Percentiles rank a stretch among this genome's conserved stretches.
phyloP scores from a whole-genome alignment of 2,888 invertebrate genomes.

The Tyria jacobaeae region DNA sequence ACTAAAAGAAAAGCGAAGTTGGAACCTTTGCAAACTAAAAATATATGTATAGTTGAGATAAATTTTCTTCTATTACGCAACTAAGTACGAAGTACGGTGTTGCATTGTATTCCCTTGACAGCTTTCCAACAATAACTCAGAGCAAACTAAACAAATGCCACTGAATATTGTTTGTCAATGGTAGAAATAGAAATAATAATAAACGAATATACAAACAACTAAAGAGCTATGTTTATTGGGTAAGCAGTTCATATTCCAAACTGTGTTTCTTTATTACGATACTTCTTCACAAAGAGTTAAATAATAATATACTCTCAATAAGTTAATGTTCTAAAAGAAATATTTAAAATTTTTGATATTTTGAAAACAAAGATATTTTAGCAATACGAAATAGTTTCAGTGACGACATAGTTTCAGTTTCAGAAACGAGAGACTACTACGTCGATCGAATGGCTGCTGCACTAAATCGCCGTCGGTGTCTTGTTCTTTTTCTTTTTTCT shows the following conservation, averaged over 20 bases:
- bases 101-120: slow-evolving; percentile 32
- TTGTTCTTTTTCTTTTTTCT: too few relatives aligned
- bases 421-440: not conserved
- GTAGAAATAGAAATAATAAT: slow-evolving; percentile 24
- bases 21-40: not conserved
- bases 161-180: slow-evolving; percentile 24
- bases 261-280: not conserved
- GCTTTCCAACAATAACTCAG: slow-evolving; percentile 35
- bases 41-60: slow-evolving; percentile 15
- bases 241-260: slow-evolving; percentile 6
- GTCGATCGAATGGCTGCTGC: not conserved
- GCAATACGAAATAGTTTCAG: not conserved
- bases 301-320: not conserved
- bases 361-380: not conserved
- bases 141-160: slow-evolving; percentile 21
- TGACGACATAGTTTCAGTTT: not conserved
- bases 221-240: slow-evolving; percentile 12
- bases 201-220: slow-evolving; percentile 21
- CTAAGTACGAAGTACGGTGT: slow-evolving; percentile 11
- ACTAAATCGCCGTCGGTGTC: too few relatives aligned
- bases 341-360: not conserved
- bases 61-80: slow-evolving; percentile 29
- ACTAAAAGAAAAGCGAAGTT: not conserved
- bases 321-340: not conserved
- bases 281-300: not conserved